Conservation (phyloP, 1,140 invertebrate species). For the Carcinoscorpius rotundicauda region DNA sequence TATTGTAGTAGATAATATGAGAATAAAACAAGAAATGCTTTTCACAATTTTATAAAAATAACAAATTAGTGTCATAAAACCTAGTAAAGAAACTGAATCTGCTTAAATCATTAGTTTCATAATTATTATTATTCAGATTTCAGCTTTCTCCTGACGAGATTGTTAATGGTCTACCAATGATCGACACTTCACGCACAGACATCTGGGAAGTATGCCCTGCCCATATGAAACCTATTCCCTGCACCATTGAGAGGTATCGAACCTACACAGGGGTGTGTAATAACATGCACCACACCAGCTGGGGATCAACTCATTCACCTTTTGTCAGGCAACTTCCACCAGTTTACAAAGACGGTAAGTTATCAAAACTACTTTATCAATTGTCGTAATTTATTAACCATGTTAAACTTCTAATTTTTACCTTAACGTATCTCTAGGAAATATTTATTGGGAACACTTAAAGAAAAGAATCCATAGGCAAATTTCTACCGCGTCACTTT, state of each 20-base stretch:
- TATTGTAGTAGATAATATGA: too few species aligned
- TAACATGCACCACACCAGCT: constrained; percentile 75
- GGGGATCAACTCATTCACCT: constrained; percentile 70
- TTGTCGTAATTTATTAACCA: too few species aligned
- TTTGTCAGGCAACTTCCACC: constrained; percentile 39
- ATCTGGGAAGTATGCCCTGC: constrained; percentile 77
- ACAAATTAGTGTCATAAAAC: too few species aligned
- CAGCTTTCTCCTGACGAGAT: constrained; percentile 74
- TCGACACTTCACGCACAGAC: constrained; percentile 72
- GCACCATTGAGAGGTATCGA: constrained; percentile 52
- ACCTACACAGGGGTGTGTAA: constrained; percentile 82
- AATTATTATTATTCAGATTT: constrained; percentile 44
- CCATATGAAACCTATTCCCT: constrained; percentile 71
- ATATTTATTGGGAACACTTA: not conserved
- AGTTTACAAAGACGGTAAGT: constrained; percentile 26
- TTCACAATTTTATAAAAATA: too few species aligned
- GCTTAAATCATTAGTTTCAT: too few species aligned
- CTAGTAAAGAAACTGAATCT: too few species aligned
- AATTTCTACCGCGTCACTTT: not conserved
- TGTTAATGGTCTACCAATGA: constrained; percentile 68
- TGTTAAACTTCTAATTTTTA: constrained; percentile 5
- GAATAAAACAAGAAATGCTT: too few species aligned
- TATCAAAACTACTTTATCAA: not conserved
- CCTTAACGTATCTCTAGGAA: not conserved
- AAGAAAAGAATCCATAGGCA: not conserved